Evolutionary conservation across 2,113 vertebrate genomes (phyloP).

Genomic region (Himantopus leucocephalus): DNA sequence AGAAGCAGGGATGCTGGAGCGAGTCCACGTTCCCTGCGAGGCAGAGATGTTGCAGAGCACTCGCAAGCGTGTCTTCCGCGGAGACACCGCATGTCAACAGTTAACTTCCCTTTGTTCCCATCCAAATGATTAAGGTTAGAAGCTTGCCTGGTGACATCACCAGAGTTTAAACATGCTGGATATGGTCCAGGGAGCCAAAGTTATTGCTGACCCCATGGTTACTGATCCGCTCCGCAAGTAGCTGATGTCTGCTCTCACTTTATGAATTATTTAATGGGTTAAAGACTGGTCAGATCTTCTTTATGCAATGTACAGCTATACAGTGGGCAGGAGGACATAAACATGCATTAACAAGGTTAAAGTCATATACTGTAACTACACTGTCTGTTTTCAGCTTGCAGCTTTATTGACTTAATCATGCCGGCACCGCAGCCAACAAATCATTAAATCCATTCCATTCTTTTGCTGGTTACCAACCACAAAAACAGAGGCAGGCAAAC

Average conservation of each 20-base stretch:
- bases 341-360: conserved; percentile 72
- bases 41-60: not conserved
- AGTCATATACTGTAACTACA: conserved; percentile 67
- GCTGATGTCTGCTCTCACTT: conserved; percentile 64
- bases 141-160: conserved; percentile 58
- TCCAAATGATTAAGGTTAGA: conserved; percentile 60
- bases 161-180: conserved; percentile 56
- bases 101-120: conserved; percentile 53
- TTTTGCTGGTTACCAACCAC: conserved; percentile 69
- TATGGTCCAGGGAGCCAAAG: conserved; percentile 58
- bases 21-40: fast-evolving
- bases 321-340: conserved; percentile 58
- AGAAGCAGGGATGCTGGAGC: not conserved
- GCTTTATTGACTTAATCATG: conserved; percentile 73
- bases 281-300: conserved; percentile 66
- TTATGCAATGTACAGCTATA: conserved; percentile 45
- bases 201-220: conserved; percentile 65
- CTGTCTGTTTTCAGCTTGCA: conserved; percentile 65
- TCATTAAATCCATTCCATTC: conserved; percentile 74
- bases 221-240: conserved; percentile 59
- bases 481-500: conserved; percentile 63
- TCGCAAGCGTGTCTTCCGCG: fast-evolving
- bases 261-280: conserved; percentile 76
- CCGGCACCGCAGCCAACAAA: conserved; percentile 68
- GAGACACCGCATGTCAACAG: conserved; percentile 3